Conservation (phyloP, 2,888 invertebrate species). For the Melipona bicolor region DNA sequence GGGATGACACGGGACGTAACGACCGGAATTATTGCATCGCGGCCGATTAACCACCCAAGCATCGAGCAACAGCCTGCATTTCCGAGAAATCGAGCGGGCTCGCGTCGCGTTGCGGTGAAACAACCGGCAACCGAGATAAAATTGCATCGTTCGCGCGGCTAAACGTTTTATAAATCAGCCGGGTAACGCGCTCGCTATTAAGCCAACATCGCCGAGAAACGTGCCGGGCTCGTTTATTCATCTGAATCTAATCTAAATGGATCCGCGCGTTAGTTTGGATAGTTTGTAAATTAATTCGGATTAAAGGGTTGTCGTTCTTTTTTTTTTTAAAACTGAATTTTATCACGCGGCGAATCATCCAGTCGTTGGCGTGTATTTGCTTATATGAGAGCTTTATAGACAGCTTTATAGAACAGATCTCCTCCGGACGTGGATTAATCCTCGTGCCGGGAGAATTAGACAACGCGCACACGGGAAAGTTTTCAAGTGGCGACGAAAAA, state of each 20-base stretch:
- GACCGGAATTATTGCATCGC: constrained; percentile 38
- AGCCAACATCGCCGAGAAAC: not conserved
- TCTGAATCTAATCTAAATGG: not conserved
- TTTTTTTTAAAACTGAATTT: not conserved
- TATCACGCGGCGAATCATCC: not conserved
- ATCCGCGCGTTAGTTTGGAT: not conserved
- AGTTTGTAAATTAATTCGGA: not conserved
- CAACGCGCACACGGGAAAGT: constrained; percentile 9
- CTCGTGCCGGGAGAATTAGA: constrained; percentile 32
- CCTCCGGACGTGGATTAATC: constrained; percentile 28
- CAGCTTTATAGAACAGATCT: constrained; percentile 11
- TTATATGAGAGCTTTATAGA: not conserved
- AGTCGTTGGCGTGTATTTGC: not conserved
- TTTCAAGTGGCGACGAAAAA: constrained; percentile 49
- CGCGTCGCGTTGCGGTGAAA: not conserved
- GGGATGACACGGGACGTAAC: constrained; percentile 20
- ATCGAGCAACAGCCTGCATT: constrained; percentile 20
- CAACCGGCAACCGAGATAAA: not conserved
- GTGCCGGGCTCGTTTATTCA: constrained; percentile 17
- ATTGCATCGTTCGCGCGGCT: not conserved
- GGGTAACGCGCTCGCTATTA: constrained; percentile 5
- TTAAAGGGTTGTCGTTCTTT: too few relatives aligned
- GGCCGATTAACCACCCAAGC: constrained; percentile 20
- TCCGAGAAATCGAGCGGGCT: constrained; percentile 23
- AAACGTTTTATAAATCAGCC: constrained; percentile 22